Evolutionary conservation across 1,140 invertebrate genomes (phyloP).

Genomic region (Ceratitis capitata): DNA sequence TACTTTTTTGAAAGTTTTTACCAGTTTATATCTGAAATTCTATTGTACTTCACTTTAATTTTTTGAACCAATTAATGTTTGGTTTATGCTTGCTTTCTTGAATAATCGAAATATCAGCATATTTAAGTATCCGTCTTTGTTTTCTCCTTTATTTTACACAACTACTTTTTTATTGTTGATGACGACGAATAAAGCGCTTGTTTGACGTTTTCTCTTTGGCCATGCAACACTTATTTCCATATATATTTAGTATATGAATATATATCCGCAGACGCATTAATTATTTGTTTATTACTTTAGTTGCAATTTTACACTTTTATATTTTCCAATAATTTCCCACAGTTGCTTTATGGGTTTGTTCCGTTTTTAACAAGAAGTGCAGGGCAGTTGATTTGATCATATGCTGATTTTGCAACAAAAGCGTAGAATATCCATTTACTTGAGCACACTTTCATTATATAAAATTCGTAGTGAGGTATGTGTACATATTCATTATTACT

Average conservation of each 20-base stretch:
- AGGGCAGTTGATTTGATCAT: not conserved
- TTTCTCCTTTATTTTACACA: not conserved
- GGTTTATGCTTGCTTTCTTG: no score
- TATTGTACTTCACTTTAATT: no score
- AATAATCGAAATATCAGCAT: not conserved
- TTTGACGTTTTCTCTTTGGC: not conserved
- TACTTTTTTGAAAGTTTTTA: no score
- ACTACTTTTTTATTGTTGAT: not conserved
- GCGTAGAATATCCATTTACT: not conserved
- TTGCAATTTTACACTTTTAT: not conserved
- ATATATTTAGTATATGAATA: no score
- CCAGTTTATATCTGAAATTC: no score
- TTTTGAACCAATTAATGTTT: no score
- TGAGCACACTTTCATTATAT: not conserved
- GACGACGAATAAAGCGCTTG: not conserved
- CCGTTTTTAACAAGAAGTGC: not conserved
- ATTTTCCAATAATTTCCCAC: not conserved
- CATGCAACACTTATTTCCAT: not conserved
- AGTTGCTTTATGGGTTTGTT: not conserved
- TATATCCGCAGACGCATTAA: no score
- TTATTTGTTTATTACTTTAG: not conserved
- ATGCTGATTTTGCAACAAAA: not conserved
- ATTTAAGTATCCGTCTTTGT: not conserved
- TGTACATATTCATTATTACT: no score
- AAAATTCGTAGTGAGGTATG: not conserved